phyloP scores from a whole-genome alignment of 2,113 vertebrate species.

The Prochilodus magdalenae region DNA sequence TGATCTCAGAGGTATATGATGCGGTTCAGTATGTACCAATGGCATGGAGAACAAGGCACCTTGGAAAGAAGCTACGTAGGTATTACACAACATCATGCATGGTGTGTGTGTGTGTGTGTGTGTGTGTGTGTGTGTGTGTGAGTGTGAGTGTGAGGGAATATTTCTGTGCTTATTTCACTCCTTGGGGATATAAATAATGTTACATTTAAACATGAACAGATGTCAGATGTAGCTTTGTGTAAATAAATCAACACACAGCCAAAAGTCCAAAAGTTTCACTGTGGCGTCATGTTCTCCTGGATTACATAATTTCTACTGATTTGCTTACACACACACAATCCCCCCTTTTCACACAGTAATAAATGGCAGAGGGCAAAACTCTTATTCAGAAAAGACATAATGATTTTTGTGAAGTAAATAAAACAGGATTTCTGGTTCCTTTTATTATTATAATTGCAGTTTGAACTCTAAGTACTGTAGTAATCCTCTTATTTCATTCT shows the following conservation, averaged over 20 bases:
- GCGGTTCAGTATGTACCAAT: conserved; percentile 7
- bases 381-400: no score
- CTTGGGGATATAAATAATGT: conserved; percentile 38
- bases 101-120: conserved; percentile 18
- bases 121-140: not conserved
- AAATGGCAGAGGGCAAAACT: not conserved
- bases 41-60: not conserved
- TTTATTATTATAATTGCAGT: no score
- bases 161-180: conserved; percentile 43
- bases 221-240: conserved; percentile 29
- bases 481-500: no score
- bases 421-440: no score
- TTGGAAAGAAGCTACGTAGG: not conserved
- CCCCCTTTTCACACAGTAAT: not conserved
- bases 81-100: not conserved
- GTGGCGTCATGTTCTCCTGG: not conserved
- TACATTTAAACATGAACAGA: conserved; percentile 45
- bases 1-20: not conserved
- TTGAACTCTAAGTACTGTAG: no score
- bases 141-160: conserved; percentile 32
- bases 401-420: no score
- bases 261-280: conserved; percentile 4
- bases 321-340: not conserved
- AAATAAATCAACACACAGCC: conserved; percentile 27
- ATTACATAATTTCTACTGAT: conserved; percentile 9